Evolutionary conservation across 2,797 vertebrate genomes (phyloP).

Genomic region (Enteromius radiatus): DNA sequence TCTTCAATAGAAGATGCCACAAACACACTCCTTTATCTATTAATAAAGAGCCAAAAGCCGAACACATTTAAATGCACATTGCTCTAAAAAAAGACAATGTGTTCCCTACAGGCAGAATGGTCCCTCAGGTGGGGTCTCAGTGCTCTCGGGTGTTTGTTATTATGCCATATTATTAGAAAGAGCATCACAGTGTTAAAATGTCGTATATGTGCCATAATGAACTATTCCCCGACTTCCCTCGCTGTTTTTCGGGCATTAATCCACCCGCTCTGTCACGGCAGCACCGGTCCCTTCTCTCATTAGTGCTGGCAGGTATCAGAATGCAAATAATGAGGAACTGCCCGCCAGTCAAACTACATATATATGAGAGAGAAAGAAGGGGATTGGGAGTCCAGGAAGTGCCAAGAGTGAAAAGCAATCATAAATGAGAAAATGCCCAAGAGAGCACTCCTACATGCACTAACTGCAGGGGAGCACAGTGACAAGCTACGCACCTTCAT

Average conservation of each 20-base stretch:
- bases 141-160: slow-evolving; percentile 81
- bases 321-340: slow-evolving; percentile 84
- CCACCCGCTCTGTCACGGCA: slow-evolving; percentile 74
- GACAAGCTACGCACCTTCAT: slow-evolving; percentile 70
- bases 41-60: slow-evolving; percentile 48
- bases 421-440: slow-evolving; percentile 75
- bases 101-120: slow-evolving; percentile 66
- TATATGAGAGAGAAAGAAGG: slow-evolving; percentile 65
- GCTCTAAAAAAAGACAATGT: slow-evolving; percentile 60
- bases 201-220: slow-evolving; percentile 81
- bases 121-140: slow-evolving; percentile 70
- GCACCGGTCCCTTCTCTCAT: slow-evolving; percentile 79
- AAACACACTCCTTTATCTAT: slow-evolving; percentile 58
- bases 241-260: slow-evolving; percentile 77
- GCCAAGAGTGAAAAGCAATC: slow-evolving; percentile 68
- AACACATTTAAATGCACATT: slow-evolving; percentile 44
- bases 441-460: slow-evolving; percentile 64
- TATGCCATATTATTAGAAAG: slow-evolving; percentile 75
- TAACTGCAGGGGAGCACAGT: slow-evolving; percentile 52
- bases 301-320: slow-evolving; percentile 83
- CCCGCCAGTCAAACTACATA: slow-evolving; percentile 77
- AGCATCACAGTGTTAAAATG: slow-evolving; percentile 78
- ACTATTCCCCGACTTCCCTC: slow-evolving; percentile 77
- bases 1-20: slow-evolving; percentile 16
- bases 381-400: slow-evolving; percentile 57